Evolutionary conservation across 2,113 vertebrate genomes (phyloP).

Genomic region (Onychostoma macrolepis): DNA sequence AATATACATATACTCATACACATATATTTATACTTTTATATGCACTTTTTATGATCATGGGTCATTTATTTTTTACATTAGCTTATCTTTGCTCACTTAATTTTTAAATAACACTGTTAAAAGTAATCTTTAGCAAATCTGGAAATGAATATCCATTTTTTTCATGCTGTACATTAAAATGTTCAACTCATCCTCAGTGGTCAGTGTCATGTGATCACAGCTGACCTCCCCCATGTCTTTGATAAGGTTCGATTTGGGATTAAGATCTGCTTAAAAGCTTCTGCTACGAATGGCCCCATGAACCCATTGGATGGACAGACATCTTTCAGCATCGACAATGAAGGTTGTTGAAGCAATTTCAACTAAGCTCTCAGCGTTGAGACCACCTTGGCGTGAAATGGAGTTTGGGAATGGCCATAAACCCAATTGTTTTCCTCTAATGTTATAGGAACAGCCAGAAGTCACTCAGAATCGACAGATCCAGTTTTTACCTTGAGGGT

Average conservation of each 20-base stretch:
- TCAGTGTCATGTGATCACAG: neutral
- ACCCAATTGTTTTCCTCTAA: neutral
- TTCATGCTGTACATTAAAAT: neutral
- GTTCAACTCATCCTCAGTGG: neutral
- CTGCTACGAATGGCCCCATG: constrained; percentile 1
- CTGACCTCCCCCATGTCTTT: neutral
- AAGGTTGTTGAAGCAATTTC: constrained; percentile 36
- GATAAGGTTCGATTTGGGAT: constrained; percentile 15
- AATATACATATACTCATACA: too few species aligned
- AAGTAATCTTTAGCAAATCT: neutral
- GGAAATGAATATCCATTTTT: neutral
- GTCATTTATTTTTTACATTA: too few species aligned
- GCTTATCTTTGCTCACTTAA: neutral
- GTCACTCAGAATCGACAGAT: neutral
- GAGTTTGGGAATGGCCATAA: constrained; percentile 27
- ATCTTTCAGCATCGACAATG: constrained; percentile 1
- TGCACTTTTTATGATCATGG: too few species aligned
- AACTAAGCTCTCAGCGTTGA: constrained; percentile 12
- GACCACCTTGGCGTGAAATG: constrained; percentile 23
- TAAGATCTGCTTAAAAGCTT: constrained; percentile 21
- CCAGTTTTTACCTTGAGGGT: constrained; percentile 15
- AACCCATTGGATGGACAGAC: neutral
- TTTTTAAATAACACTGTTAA: too few species aligned
- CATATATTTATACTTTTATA: too few species aligned
- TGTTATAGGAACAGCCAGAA: constrained; percentile 11